Base-by-base conservation (phyloP, 1,140 invertebrate genomes). In the Ips typographus region DNA sequence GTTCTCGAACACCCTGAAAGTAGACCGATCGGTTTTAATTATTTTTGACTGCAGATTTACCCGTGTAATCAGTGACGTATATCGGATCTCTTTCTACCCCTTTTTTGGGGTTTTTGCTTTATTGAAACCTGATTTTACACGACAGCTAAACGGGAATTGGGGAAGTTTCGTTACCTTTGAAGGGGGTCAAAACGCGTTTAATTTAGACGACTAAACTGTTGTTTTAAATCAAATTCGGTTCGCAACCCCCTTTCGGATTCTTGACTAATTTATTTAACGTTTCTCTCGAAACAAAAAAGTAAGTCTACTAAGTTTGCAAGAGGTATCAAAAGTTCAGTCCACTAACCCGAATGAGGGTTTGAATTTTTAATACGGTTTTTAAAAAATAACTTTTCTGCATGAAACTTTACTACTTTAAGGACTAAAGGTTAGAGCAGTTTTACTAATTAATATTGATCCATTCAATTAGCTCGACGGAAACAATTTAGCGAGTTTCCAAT, bases 1-100 rank as follows among this genome's bases (percentile, higher is more conserved):
- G 75, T 94, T 94, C 70, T 95, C 91, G 81, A 89, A 93, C 5
- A 95, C 87, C 77, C 93, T 94, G 84, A 67, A 75, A 75, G 40
- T 60, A 63, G 8, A 39, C 58, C 69, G 61, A 70, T 38, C 44
- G 56, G 42, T 59, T 70, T 53, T 65, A 65, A 70, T 70, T 70
- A 58, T 69, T 65, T 22, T 65, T n/a, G 40, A 43, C 22, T 58
- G 47, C 36, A 64, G 51, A 57, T 65, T 65, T 57, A 56, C 52
- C 64, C 64, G 22, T 57, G 41, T 65, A 65, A 57, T 68, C 53
- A 58, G 38, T 67, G 47, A 40, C 47, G 37, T 57, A 47, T 56
- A 57, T 65, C 64, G 57, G 58, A 68, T 68, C 57, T 66, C 36
- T 53, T 57, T 65, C 22, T 40, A 40, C 55, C 42, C 64, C 44